These are phyloP conservation scores for Corythaixoides concolor DNA, from an alignment of 2,113 vertebrate species.

Conservation along the genomic window DNA sequence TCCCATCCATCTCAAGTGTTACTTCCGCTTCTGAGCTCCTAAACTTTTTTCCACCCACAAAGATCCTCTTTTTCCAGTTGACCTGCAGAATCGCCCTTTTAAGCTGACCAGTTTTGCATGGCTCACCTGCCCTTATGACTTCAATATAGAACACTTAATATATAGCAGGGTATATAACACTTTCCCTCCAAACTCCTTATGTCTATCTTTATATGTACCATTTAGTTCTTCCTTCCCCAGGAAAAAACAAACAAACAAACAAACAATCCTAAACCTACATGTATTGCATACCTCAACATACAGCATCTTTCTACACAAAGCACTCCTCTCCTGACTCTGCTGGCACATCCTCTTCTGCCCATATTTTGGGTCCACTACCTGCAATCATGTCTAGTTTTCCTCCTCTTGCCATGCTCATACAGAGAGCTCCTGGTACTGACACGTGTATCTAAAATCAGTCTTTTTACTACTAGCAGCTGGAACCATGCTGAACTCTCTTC, in stretches of 20 bases:
- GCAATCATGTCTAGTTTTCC: not conserved
- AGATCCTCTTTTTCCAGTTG: not conserved
- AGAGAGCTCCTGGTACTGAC: not conserved
- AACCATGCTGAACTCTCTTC: not conserved
- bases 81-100: not conserved
- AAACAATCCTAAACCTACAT: not conserved
- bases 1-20: not conserved
- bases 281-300: not conserved
- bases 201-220: not conserved
- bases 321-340: not conserved
- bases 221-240: not conserved
- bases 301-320: not conserved
- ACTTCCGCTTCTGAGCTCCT: not conserved
- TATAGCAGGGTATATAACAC: not conserved
- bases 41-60: not conserved
- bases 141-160: not conserved
- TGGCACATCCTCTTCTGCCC: not conserved
- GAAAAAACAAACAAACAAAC: too few relatives aligned
- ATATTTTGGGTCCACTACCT: not conserved
- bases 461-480: constrained; percentile 43
- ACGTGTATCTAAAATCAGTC: not conserved
- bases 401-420: not conserved
- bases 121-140: not conserved
- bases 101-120: not conserved
- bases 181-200: not conserved